Percentiles rank a stretch among this genome's conserved stretches.
These are phyloP conservation scores for Melanocharis versteri DNA, from an alignment of 2,113 vertebrate species.

Conservation along the genomic window DNA sequence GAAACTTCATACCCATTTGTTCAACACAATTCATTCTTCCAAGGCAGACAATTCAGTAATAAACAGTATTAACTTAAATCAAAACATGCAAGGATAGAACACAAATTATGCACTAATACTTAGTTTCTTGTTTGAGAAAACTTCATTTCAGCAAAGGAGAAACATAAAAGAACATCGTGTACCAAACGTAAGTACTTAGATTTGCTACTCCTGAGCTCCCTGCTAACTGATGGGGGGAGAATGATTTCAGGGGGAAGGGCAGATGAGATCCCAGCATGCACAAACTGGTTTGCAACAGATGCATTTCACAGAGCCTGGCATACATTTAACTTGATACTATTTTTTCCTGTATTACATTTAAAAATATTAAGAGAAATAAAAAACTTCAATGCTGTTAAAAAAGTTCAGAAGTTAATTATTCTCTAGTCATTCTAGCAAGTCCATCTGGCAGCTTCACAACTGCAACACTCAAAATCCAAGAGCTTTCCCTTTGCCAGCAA, in stretches of 20 bases:
- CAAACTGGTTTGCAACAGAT: not conserved
- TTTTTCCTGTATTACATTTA: not conserved
- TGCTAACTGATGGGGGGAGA: not conserved
- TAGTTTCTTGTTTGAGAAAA: not conserved
- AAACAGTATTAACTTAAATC: not conserved
- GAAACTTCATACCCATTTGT: not conserved
- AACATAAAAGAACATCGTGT: not conserved
- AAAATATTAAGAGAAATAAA: not conserved
- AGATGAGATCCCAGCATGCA: not conserved
- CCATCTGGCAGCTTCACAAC: not conserved
- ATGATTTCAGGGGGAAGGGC: not conserved
- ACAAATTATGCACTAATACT: not conserved
- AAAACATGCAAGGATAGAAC: not conserved
- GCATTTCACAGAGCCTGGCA: not conserved
- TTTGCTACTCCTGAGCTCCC: not conserved
- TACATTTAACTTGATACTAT: not conserved
- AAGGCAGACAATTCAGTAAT: not conserved
- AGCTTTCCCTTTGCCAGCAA: not conserved
- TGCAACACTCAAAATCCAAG: not conserved
- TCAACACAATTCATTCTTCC: not conserved
- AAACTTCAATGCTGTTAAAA: not conserved
- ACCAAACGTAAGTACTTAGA: not conserved
- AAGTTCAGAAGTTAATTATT: not conserved
- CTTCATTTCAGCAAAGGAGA: not conserved
- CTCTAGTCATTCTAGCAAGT: not conserved